Base-by-base conservation (phyloP, 2,888 invertebrate genomes). In the Erynnis tages region DNA sequence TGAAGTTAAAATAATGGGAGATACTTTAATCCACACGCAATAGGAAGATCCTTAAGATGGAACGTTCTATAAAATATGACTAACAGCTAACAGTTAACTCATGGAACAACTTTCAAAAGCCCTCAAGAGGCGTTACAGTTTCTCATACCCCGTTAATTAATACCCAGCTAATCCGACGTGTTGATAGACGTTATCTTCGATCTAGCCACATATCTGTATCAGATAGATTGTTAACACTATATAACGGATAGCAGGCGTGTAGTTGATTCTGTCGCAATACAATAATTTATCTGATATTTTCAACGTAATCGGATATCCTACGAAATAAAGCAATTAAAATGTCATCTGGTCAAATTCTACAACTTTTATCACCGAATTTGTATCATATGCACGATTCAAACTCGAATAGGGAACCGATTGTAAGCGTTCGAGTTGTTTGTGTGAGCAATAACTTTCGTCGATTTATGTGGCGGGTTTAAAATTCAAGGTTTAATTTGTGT, bases 151-250 rank as follows among this genome's bases (percentile, higher is more conserved):
- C 61, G 71, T 76, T 82, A 81, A 83, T 82, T 78, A 82, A 81
- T 78, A 77, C 71, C 59, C 68, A 65, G 67, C 70, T 81, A 78
- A 83, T 82, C 75, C 75, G 68, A 66, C 64, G 60, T 55, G 55
- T 61, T 78, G 82, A 82, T 76, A 67, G 81, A 82, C 81, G 70
- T 71, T 82, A 82, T 82, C 58, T 55, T 52, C 62, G 70, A 79
- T 81, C 79, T 73, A 61, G 63, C 57, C 57, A 54, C 54, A 62
- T 56, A 71, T 74, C 70, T 70, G 71, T 76, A 80, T 80, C 71
- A 70, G 73, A 81, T 78, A 73, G 58, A 82, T 79, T 69, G 73
- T 65, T 81, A 79, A 80, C 68, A 66, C 68, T 71, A 64, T 73
- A 70, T 75, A 69, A 76, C 76, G 76, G 69, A 73, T 65, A 66